Base-by-base conservation (phyloP, 2,888 invertebrate species). In the Orchestes rusci region DNA sequence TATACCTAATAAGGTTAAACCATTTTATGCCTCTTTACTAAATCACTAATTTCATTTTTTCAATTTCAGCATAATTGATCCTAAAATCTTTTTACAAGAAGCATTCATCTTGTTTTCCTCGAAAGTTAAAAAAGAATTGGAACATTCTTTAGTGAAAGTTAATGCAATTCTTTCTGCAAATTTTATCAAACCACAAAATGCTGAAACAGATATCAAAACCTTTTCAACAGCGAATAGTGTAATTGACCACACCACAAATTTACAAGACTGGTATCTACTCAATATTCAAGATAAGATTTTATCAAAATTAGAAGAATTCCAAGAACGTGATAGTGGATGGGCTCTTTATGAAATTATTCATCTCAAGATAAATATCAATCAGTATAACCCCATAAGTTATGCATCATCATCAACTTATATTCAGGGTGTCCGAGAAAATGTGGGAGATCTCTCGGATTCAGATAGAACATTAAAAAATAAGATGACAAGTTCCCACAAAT, bases 371-470 rank as follows among this genome's bases (percentile, higher is more conserved):
- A 43, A 57, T 31, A 56, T 59, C 3, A 57, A 55, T 39, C 50
- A 56, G 30, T 58, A 49, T 31, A 52, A 47, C 17, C 56, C 55
- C 1, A 44, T 53, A 31, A 36, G n/a, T n/a, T n/a, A 39, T 5
- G 54, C 50, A 3, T 52, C 54, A 16, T 56, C 19, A 5, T 36
- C 36, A 19, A 43, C 56, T 16, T 59, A 55, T 41, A 50, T 60
- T 28, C n/a, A n/a, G n/a, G n/a, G n/a, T n/a, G n/a, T n/a, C n/a
- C n/a, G n/a, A n/a, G n/a, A n/a, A n/a, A n/a, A n/a, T n/a, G n/a
- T n/a, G 45, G n/a, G n/a, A n/a, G n/a, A n/a, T n/a, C n/a, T n/a
- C n/a, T n/a, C n/a, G n/a, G n/a, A n/a, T n/a, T n/a, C n/a, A n/a
- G n/a, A n/a, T n/a, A n/a, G n/a, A n/a, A n/a, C n/a, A n/a, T n/a